These are phyloP conservation scores for Caenorhabditis remanei DNA, from an alignment of 1,140 invertebrate species.

Conservation along the genomic window DNA sequence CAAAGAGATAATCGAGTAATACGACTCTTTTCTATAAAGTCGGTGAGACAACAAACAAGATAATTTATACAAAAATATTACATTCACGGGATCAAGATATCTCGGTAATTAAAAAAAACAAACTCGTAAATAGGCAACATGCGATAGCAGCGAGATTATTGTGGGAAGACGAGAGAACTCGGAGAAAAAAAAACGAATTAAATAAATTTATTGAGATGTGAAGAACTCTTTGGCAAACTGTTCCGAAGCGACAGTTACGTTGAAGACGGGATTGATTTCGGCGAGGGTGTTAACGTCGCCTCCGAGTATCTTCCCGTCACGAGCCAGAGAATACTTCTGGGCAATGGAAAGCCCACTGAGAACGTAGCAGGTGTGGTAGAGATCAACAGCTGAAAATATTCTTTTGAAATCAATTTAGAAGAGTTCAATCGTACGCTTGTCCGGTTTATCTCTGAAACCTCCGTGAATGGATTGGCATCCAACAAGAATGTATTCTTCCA, in stretches of 20 bases:
- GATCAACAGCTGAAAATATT: constrained; percentile 85
- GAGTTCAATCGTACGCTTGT: constrained; percentile 82
- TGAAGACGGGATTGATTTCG: constrained; percentile 83
- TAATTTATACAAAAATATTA: constrained; percentile 20
- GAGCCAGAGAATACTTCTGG: constrained; percentile 84
- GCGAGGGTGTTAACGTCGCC: constrained; percentile 66
- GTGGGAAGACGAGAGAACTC: not conserved
- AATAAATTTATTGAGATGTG: constrained; percentile 2
- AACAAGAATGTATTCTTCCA: constrained; percentile 94
- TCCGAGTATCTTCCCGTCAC: constrained; percentile 40
- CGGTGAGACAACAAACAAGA: no score
- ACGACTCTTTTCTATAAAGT: no score
- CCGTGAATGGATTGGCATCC: constrained; percentile 90
- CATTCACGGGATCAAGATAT: not conserved
- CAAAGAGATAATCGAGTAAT: no score
- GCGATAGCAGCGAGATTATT: constrained; percentile 10
- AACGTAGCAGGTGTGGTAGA: constrained; percentile 96
- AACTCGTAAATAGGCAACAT: not conserved
- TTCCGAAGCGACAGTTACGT: constrained; percentile 81
- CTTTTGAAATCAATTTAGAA: not conserved
- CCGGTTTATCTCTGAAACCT: constrained; percentile 95
- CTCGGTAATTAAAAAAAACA: no score
- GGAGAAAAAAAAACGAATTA: not conserved
- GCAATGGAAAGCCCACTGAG: constrained; percentile 93
- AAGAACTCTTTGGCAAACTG: constrained; percentile 80